Conservation (phyloP, 2,888 invertebrate species). For the Fissipunctia ypsillon region DNA sequence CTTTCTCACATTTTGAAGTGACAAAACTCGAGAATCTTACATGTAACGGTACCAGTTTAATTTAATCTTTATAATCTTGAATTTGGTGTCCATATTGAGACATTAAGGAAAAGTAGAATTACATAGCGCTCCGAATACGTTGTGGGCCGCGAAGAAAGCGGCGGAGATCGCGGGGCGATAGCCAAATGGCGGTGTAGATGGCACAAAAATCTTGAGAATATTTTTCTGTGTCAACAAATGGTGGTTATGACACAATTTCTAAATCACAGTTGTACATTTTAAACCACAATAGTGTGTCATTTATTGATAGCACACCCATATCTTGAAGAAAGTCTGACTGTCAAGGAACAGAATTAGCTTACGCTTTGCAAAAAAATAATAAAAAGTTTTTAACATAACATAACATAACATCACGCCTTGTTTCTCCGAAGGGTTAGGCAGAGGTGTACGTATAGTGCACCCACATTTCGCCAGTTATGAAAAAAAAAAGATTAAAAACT, state of each 20-base stretch:
- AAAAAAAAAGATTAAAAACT: too few relatives aligned
- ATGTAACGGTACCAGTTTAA: constrained; percentile 53
- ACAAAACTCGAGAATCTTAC: constrained; percentile 51
- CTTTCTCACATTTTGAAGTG: constrained; percentile 56
- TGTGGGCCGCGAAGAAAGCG: constrained; percentile 52
- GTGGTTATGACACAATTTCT: not conserved
- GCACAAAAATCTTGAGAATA: constrained; percentile 26
- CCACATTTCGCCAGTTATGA: too few relatives aligned
- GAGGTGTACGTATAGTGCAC: too few relatives aligned
- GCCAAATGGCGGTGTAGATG: constrained; percentile 35
- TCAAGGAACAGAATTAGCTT: not conserved
- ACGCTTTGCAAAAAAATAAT: too few relatives aligned
- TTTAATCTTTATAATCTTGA: constrained; percentile 72
- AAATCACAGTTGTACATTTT: constrained; percentile 3
- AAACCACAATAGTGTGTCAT: too few relatives aligned
- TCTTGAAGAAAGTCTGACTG: not conserved
- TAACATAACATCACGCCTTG: too few relatives aligned
- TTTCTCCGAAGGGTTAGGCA: too few relatives aligned
- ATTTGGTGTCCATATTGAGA: constrained; percentile 75
- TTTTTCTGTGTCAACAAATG: constrained; percentile 8
- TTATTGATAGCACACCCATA: not conserved
- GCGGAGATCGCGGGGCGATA: constrained; percentile 37
- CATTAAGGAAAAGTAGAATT: constrained; percentile 75
- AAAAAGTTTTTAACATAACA: too few relatives aligned
- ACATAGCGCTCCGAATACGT: constrained; percentile 55